A percentile compares a stretch with the other conserved stretches of the same genome.
phyloP scores from a whole-genome alignment of 2,888 invertebrate genomes.

The Chymomyza procnemis region DNA sequence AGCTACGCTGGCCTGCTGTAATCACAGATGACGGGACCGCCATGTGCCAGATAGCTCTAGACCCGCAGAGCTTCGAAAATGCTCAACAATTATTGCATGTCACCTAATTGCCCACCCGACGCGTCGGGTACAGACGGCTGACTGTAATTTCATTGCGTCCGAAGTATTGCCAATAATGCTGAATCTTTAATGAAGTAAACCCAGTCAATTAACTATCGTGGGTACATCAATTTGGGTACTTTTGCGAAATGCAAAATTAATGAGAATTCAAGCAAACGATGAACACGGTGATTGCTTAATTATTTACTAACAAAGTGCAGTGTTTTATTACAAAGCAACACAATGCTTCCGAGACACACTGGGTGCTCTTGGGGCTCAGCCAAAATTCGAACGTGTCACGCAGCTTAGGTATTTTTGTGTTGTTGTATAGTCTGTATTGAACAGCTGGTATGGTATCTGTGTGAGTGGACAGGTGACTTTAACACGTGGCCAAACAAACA shows the following conservation, averaged over 20 bases:
- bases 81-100: constrained; percentile 7
- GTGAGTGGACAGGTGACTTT: not conserved
- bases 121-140: not conserved
- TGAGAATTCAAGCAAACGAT: constrained; percentile 44
- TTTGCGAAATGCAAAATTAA: constrained; percentile 57
- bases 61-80: not conserved
- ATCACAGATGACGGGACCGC: not conserved
- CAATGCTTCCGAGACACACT: not conserved
- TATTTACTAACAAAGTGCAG: constrained; percentile 38
- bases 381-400: not conserved
- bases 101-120: constrained; percentile 10
- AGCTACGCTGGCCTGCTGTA: not conserved
- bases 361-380: not conserved
- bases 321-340: not conserved
- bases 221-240: constrained; percentile 43
- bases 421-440: not conserved
- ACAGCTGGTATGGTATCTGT: not conserved
- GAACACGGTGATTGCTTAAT: constrained; percentile 44
- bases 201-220: not conserved
- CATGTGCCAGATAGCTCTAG: not conserved
- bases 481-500: not conserved
- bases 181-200: constrained; percentile 1
- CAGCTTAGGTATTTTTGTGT: not conserved
- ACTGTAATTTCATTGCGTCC: not conserved
- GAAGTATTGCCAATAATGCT: not conserved